phyloP scores from a whole-genome alignment of 2,888 invertebrate genomes.

The Seira musarum region DNA sequence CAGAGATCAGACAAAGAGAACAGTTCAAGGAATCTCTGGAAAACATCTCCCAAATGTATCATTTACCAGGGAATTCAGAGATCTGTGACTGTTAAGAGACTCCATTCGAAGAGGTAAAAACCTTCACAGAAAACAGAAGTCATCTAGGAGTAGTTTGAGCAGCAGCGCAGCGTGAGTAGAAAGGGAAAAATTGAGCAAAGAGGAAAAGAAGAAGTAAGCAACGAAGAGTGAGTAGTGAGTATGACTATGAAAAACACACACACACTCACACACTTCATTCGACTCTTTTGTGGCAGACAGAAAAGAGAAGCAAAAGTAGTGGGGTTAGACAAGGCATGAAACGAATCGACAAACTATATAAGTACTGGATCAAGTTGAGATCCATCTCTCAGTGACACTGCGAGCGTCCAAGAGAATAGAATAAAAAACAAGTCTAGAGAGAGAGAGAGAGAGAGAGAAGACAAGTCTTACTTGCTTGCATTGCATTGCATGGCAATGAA shows the following conservation, averaged over 20 bases:
- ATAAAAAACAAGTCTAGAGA: slow-evolving; percentile 30
- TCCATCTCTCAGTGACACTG: slow-evolving; percentile 64
- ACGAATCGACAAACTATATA: slow-evolving; percentile 45
- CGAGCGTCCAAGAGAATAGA: slow-evolving; percentile 65
- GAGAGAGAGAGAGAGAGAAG: slow-evolving; percentile 25
- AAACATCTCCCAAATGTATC: not conserved
- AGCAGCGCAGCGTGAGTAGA: not conserved
- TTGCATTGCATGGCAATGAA: slow-evolving; percentile 9
- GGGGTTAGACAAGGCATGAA: not conserved
- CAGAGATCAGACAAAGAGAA: not conserved
- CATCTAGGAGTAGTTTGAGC: no score
- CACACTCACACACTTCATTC: no score
- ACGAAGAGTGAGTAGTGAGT: slow-evolving; percentile 20
- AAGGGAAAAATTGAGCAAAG: not conserved
- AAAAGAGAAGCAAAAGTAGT: slow-evolving; percentile 21
- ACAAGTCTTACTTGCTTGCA: no score
- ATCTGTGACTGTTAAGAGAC: not conserved
- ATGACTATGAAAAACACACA: slow-evolving; percentile 44
- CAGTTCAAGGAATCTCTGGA: not conserved
- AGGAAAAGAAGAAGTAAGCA: slow-evolving; percentile 28
- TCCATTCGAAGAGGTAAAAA: not conserved
- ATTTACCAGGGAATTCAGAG: not conserved
- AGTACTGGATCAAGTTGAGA: slow-evolving; percentile 58
- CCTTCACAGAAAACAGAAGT: not conserved
- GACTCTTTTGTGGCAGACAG: no score